Percentiles rank a stretch among this genome's conserved stretches.
Conservation (phyloP, 1,140 invertebrate genomes). For the Drosophila equinoxialis region DNA sequence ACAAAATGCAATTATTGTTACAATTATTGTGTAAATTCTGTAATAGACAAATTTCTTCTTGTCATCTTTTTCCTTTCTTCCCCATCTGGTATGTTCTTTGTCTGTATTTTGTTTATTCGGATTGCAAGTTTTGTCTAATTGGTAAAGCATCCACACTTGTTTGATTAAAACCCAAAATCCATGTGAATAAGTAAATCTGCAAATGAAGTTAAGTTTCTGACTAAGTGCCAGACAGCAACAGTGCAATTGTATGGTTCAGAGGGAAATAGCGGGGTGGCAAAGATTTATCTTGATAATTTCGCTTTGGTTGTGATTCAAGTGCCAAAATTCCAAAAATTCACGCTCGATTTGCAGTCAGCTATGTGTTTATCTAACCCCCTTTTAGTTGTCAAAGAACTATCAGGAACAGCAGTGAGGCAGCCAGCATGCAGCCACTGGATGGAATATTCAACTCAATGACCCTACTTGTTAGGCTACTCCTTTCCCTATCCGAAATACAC, state of each 20-base stretch:
- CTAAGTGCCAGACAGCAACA: conserved; percentile 19
- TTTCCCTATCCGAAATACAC: background rate
- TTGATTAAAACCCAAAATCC: background rate
- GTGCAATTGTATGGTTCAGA: background rate
- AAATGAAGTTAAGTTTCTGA: conserved; percentile 27
- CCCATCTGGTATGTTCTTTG: background rate
- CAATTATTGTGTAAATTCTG: conserved; percentile 62
- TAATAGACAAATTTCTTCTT: conserved; percentile 35
- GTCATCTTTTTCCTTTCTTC: background rate
- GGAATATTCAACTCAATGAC: conserved; percentile 9
- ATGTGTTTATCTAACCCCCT: background rate
- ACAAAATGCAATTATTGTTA: conserved; percentile 63
- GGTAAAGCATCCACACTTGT: conserved; percentile 1
- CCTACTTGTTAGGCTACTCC: conserved; percentile 1
- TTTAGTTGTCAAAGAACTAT: conserved; percentile 12
- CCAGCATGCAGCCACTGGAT: conserved; percentile 13
- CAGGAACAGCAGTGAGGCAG: conserved; percentile 9
- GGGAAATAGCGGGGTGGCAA: no score
- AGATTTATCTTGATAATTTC: background rate
- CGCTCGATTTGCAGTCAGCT: conserved; percentile 15
- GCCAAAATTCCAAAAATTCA: conserved; percentile 17
- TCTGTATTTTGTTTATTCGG: conserved; percentile 3
- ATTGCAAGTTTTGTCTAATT: conserved; percentile 8
- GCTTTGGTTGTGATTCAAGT: conserved; percentile 27
- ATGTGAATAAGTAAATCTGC: conserved; percentile 38